Conservation (phyloP, 2,888 invertebrate species). For the Drosophila falleni region DNA sequence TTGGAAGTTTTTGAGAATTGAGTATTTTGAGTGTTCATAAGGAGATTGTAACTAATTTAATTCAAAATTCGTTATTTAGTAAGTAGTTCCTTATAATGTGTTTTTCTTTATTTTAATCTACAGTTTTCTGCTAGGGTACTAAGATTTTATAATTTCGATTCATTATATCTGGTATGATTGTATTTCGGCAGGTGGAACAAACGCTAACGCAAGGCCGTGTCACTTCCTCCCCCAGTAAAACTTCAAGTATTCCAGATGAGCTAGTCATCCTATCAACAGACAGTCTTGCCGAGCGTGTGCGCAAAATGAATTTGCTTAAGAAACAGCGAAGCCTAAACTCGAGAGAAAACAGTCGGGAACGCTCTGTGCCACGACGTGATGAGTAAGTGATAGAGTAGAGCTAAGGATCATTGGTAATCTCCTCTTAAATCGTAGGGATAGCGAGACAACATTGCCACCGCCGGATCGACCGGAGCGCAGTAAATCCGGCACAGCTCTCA, state of each 20-base stretch:
- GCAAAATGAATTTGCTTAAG: conserved; percentile 88
- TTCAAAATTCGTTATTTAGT: too few species aligned
- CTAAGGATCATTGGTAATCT: background rate
- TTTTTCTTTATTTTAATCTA: too few species aligned
- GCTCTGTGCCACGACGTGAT: conserved; percentile 83
- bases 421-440: conserved; percentile 57
- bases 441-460: conserved; percentile 63
- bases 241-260: conserved; percentile 85
- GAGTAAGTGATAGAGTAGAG: conserved; percentile 68
- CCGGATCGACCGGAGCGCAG: conserved; percentile 83
- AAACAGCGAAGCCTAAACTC: conserved; percentile 84
- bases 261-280: conserved; percentile 89
- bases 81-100: too few species aligned
- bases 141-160: too few species aligned
- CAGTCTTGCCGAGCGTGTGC: conserved; percentile 89
- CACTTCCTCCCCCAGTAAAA: conserved; percentile 86
- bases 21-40: too few species aligned
- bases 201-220: conserved; percentile 86
- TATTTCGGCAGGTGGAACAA: conserved; percentile 82
- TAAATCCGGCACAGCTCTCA: conserved; percentile 66
- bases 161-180: background rate
- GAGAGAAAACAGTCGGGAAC: conserved; percentile 83
- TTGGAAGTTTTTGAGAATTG: too few species aligned
- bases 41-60: too few species aligned
- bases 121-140: too few species aligned